Evolutionary conservation across 2,888 invertebrate genomes (phyloP).

Genomic region (Chaetogeoica ovagalla): DNA sequence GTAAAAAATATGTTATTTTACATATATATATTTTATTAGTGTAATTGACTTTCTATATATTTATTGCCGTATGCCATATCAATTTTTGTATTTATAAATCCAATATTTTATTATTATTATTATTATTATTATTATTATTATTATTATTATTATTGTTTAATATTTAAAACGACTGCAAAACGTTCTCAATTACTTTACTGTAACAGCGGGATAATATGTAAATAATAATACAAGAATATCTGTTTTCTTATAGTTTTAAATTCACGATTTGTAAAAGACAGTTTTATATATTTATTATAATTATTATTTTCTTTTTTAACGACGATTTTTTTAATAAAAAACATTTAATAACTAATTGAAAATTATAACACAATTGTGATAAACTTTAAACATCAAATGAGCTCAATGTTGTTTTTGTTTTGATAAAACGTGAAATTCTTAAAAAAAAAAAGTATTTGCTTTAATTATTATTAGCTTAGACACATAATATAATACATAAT

Average conservation of each 20-base stretch:
- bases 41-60: neutral
- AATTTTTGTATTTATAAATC: neutral
- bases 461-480: slow-evolving; percentile 3
- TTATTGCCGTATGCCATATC: neutral
- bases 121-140: neutral
- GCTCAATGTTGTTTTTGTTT: slow-evolving; percentile 38
- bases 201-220: slow-evolving; percentile 12
- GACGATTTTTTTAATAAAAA: slow-evolving; percentile 11
- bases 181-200: slow-evolving; percentile 13
- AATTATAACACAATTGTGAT: slow-evolving; percentile 40
- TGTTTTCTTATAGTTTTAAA: slow-evolving; percentile 21
- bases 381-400: slow-evolving; percentile 46
- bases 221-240: slow-evolving; percentile 7
- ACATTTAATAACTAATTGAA: slow-evolving; percentile 17
- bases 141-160: slow-evolving; percentile 1
- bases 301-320: slow-evolving; percentile 20
- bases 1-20: neutral
- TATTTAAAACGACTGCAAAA: slow-evolving; percentile 36
- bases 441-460: slow-evolving; percentile 28
- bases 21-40: neutral
- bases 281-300: slow-evolving; percentile 42
- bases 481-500: slow-evolving; percentile 5
- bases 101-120: neutral
- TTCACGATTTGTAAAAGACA: slow-evolving; percentile 43
- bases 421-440: slow-evolving; percentile 18